Evolutionary conservation across 2,888 invertebrate genomes (phyloP).

Genomic region (Balanococcus diminutus): DNA sequence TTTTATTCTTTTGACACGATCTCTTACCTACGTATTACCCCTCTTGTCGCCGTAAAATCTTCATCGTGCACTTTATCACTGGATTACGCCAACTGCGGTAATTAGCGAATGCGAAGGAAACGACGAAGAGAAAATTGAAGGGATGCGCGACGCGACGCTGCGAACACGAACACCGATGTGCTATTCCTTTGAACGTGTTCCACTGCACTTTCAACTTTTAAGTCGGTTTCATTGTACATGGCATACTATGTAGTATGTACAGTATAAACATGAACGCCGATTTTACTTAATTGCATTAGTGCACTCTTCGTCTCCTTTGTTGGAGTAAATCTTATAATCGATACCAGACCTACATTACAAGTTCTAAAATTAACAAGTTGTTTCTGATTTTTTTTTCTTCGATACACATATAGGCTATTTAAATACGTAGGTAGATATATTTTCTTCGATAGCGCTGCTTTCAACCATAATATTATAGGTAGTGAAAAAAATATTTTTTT

Average conservation of each 20-base stretch:
- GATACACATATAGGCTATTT: too few species aligned
- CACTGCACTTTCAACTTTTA: background rate
- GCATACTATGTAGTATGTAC: background rate
- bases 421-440: background rate
- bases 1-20: too few species aligned
- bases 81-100: too few species aligned
- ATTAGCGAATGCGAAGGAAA: background rate
- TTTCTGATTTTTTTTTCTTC: background rate
- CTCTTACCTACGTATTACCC: too few species aligned
- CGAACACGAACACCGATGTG: background rate
- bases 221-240: background rate
- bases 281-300: conserved; percentile 20
- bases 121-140: background rate
- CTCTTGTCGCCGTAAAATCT: too few species aligned
- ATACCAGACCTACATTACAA: conserved; percentile 20
- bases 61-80: too few species aligned
- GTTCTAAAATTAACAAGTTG: conserved; percentile 28
- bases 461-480: background rate
- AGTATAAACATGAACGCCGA: background rate
- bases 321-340: conserved; percentile 24
- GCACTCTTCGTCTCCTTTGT: background rate
- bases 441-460: background rate
- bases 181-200: background rate
- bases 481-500: too few species aligned
- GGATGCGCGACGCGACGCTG: background rate